Evolutionary conservation across 2,888 invertebrate species (phyloP), one percentile per base, ranked within the genome.

Genomic region (Polylopha cassiicola): DNA sequence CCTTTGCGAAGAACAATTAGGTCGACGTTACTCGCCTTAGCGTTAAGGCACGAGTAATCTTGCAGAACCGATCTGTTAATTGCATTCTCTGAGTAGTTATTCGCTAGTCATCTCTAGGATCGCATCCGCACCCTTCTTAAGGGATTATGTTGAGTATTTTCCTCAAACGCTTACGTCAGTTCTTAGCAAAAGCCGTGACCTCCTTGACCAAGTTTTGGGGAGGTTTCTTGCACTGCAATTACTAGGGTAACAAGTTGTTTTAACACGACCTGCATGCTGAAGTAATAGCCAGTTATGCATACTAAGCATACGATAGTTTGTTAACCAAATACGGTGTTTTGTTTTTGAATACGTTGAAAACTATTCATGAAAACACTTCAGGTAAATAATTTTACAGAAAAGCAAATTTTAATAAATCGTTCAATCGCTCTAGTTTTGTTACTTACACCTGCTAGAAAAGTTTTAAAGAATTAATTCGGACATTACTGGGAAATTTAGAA

Each of bases 201-300:
- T 32, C 31, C 21, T 32, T 32, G 31, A 14, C 31, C 31, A 32
- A 32, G 31, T 32, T 32, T 29, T 22, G 8, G n/a, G n/a, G n/a
- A 22, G 22, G 7, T 3, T 26, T 14, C n/a, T 14, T 14, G 13
- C 9, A 13, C 20, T 20, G 10, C 22, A 22, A 32, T 22, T 14
- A 20, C 22, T 22, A 21, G 13, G 21, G 20, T 14, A n/a, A 6
- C 16, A 2, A 22, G 30, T 18, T 18, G 18, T 16, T 18, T 29
- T n/a, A 8, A 32, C 9, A 10, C 16, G 9, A 17, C 23, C 4
- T 17, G 13, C 15, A 24, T 13, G n/a, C n/a, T n/a, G n/a, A n/a
- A n/a, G n/a, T n/a, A n/a, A n/a, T n/a, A n/a, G n/a, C n/a, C n/a
- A n/a, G n/a, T n/a, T n/a, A n/a, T n/a, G n/a, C n/a, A n/a, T n/a